A percentile compares a stretch with the other conserved stretches of the same genome.
Conservation (phyloP, 1,140 invertebrate genomes). For the Chionoecetes opilio region DNA sequence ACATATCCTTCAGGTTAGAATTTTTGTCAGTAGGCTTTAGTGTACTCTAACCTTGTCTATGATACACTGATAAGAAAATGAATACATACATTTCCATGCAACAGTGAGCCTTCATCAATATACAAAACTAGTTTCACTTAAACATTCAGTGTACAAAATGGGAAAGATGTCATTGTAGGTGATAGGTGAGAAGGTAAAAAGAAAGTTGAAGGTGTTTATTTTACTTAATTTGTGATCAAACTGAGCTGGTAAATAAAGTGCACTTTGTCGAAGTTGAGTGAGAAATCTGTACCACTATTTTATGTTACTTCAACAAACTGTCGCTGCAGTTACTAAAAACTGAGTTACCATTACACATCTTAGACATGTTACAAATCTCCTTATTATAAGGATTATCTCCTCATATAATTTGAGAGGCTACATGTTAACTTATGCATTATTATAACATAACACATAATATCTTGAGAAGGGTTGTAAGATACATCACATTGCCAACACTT, state of each 20-base stretch:
- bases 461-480: constrained; percentile 45
- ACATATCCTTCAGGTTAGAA: too few species aligned
- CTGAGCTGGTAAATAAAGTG: constrained; percentile 19
- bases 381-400: constrained; percentile 54
- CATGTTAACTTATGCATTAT: constrained; percentile 67
- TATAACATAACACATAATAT: constrained; percentile 73
- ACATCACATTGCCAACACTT: constrained; percentile 49
- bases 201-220: not conserved
- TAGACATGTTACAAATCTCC: constrained; percentile 60
- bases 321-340: constrained; percentile 23
- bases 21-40: constrained; percentile 19
- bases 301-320: constrained; percentile 49
- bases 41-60: not conserved
- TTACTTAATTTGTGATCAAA: not conserved
- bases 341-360: constrained; percentile 62
- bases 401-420: constrained; percentile 30
- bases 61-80: constrained; percentile 32
- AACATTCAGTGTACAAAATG: constrained; percentile 37
- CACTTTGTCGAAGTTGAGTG: not conserved
- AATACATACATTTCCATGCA: not conserved
- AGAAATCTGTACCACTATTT: constrained; percentile 14
- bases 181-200: not conserved
- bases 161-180: not conserved
- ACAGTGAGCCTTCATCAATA: not conserved
- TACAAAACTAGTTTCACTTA: constrained; percentile 6